Evolutionary conservation across 2,113 vertebrate genomes (phyloP), one percentile per base, ranked within the genome.

Genomic region (Nematolebias whitei): DNA sequence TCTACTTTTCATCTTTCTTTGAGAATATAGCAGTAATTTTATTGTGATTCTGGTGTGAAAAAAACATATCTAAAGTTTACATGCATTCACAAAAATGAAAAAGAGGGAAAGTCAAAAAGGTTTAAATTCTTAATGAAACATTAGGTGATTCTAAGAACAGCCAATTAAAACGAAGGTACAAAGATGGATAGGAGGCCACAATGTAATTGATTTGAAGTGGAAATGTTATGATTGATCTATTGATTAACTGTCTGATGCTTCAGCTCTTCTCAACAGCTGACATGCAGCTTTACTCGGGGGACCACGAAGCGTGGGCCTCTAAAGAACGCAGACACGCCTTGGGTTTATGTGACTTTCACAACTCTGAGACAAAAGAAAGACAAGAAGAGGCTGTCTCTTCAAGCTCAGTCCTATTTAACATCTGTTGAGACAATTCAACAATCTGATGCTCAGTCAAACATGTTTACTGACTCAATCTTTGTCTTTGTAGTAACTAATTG

Each of bases 141-240:
- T 69, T 10, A 70, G 43, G 62, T 69, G 2, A 54, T 57, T 41
- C n/a, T 16, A 58, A 32, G 32, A 15, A 4, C 16, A 57, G 23
- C 40, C 54, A 43, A 15, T 38, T 68, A 55, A 66, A 65, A 85
- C 58, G 67, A 71, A 75, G 54, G 29, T 56, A 68, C 62, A 78
- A 65, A 71, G 74, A 78, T 71, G 49, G 64, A 79, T 63, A 68
- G 78, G 68, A 75, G 76, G 58, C 67, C 51, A 62, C 18, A 14
- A 10, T 23, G 54, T 89, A 86, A 92, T 89, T 90, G 88, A 92
- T 91, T 89, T 76, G 78, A 82, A 80, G 85, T 86, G 83, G 90
- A 92, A 89, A 90, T 91, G 89, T 87, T 90, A 84, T 90, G 89
- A 93, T 92, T 92, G 90, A 92, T 92, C 84, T 85, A 92, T 91